Percentiles rank a stretch among this genome's conserved stretches.
phyloP scores from a whole-genome alignment of 2,113 vertebrate genomes.

The Triplophysa tibetana region DNA sequence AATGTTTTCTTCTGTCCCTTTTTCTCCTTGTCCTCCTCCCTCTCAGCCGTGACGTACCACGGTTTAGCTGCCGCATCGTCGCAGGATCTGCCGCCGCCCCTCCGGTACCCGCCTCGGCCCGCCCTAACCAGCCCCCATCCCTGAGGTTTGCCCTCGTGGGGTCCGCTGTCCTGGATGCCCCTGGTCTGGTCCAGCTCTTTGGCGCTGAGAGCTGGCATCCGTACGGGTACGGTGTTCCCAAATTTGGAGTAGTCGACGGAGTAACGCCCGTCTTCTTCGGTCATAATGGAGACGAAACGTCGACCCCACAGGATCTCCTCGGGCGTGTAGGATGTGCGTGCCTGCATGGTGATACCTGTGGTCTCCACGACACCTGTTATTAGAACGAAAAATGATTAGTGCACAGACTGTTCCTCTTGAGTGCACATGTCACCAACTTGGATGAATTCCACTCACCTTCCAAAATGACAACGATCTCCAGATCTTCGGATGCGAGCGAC shows the following conservation, averaged over 20 bases:
- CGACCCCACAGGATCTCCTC: slow-evolving; percentile 83
- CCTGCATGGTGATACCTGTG: slow-evolving; percentile 83
- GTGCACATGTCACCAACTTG: too few species aligned
- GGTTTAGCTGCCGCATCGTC: slow-evolving; percentile 60
- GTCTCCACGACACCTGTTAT: slow-evolving; percentile 80
- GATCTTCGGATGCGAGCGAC: slow-evolving; percentile 71
- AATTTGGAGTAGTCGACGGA: slow-evolving; percentile 85
- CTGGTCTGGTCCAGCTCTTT: slow-evolving; percentile 74
- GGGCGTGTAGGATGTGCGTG: slow-evolving; percentile 79
- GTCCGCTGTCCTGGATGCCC: slow-evolving; percentile 65
- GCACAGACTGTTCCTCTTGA: too few species aligned
- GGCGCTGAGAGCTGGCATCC: slow-evolving; percentile 76
- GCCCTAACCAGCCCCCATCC: slow-evolving; percentile 77
- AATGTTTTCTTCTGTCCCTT: slow-evolving; percentile 70
- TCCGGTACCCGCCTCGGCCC: slow-evolving; percentile 73
- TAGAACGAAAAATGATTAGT: not conserved
- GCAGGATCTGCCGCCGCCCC: slow-evolving; percentile 67
- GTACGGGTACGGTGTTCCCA: slow-evolving; percentile 76
- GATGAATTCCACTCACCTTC: slow-evolving; percentile 66
- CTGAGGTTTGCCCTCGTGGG: slow-evolving; percentile 60
- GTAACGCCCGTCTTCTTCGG: slow-evolving; percentile 78
- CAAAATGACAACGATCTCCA: slow-evolving; percentile 81
- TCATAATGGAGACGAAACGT: slow-evolving; percentile 81
- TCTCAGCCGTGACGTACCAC: slow-evolving; percentile 63
- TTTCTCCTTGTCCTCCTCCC: slow-evolving; percentile 55